Base-by-base conservation (phyloP, 2,113 vertebrate genomes). In the Chrysemys picta region DNA sequence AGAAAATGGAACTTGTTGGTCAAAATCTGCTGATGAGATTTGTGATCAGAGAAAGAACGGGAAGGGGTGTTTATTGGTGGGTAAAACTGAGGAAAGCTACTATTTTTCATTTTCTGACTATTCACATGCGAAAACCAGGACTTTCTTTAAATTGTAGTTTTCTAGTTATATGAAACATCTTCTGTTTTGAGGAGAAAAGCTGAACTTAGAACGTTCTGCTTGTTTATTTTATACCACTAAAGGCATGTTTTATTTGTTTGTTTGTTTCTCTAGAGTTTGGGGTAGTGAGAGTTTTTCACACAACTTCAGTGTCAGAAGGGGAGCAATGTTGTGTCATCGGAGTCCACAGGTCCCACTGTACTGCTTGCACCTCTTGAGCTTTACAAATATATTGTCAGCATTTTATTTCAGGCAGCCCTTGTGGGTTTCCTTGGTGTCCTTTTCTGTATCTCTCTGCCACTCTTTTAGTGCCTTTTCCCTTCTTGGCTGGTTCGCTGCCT, bases 41-140 rank as follows among this genome's bases (percentile, higher is more conserved):
- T 96, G 65, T 0, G 6, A 95, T 81, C 93, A 95, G 75, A 75
- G 84, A 93, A 94, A 84, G 65, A 96, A 89, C 45, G 52, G 31
- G 49, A 85, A 35, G 80, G 4, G 85, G 83, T 96, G 54, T 96
- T 91, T 89, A 57, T 89, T 87, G 45, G 2, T 84, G 93, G 95
- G 80, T 87, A 96, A 97, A 91, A 88, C 59, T 54, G 49, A 1
- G 0, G 17, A 62, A 96, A 88, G 95, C 85, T 89, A 81, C 89
- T 38, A 42, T 91, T 96, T 97, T 97, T 96, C 90, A 89, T 42
- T 84, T 94, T 84, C 86, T 88, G 94, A 91, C 97, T 88, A 85
- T 95, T 96, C 91, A 91, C 94, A 95, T 82, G 72, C 84, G 80
- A 45, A 97, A 87, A 95, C 88, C 31, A 19, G 47, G 54, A 62